Conservation (phyloP, 1,140 invertebrate genomes). For the Cephus cinctus region DNA sequence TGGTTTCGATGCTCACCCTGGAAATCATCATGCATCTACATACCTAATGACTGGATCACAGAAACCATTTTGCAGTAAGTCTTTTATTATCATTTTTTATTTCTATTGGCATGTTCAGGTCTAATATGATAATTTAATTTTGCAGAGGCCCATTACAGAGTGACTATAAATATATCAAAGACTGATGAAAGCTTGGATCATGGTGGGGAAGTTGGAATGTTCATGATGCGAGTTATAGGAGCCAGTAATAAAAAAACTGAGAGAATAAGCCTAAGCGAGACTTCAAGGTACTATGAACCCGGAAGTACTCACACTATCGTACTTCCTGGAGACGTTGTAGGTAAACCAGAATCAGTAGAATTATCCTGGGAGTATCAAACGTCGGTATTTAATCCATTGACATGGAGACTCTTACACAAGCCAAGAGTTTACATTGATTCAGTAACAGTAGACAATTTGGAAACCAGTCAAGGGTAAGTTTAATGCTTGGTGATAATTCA, state of each 20-base stretch:
- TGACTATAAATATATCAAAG: constrained; percentile 72
- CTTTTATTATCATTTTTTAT: constrained; percentile 6
- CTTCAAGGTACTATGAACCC: constrained; percentile 65
- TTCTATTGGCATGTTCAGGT: too few species aligned
- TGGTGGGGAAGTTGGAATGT: constrained; percentile 75
- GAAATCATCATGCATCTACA: constrained; percentile 60
- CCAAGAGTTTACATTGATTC: constrained; percentile 71
- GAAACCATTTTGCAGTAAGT: constrained; percentile 78
- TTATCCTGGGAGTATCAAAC: constrained; percentile 77
- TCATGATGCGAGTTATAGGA: constrained; percentile 68
- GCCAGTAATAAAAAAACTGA: constrained; percentile 61
- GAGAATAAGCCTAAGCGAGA: constrained; percentile 59
- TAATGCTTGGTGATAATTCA: too few species aligned
- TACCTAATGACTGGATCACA: constrained; percentile 69
- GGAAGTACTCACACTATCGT: constrained; percentile 69
- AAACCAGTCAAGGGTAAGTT: constrained; percentile 63
- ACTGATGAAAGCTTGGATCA: constrained; percentile 69
- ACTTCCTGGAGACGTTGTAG: constrained; percentile 66
- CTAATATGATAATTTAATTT: constrained; percentile 29
- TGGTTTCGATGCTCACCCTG: constrained; percentile 63
- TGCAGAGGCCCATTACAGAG: constrained; percentile 72
- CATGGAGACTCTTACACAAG: constrained; percentile 73
- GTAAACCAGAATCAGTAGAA: constrained; percentile 63
- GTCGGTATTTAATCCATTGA: constrained; percentile 77
- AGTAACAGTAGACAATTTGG: constrained; percentile 69